These are phyloP conservation scores for Ophiodon elongatus DNA, from an alignment of 2,113 vertebrate genomes.

Conservation along the genomic window DNA sequence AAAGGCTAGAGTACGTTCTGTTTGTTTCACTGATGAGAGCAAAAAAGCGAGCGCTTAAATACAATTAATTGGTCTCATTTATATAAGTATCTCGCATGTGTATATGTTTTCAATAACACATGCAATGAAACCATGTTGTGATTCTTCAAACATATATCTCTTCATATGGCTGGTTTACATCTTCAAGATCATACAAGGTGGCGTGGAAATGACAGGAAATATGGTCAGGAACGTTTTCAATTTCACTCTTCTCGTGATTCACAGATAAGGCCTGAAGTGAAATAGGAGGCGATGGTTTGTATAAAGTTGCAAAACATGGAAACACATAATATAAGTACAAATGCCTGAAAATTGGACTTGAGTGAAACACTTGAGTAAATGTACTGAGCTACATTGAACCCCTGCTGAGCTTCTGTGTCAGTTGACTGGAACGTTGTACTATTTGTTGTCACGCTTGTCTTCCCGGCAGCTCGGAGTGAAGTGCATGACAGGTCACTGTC, in stretches of 20 bases:
- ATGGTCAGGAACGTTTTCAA: neutral
- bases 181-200: neutral
- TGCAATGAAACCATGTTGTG: too few relatives aligned
- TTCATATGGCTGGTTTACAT: neutral
- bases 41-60: neutral
- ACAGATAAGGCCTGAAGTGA: neutral
- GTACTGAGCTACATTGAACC: too few relatives aligned
- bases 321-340: too few relatives aligned
- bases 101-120: too few relatives aligned
- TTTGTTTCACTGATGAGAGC: neutral
- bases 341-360: too few relatives aligned
- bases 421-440: neutral
- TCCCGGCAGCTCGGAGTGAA: conserved; percentile 32
- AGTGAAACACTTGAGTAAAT: too few relatives aligned
- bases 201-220: neutral
- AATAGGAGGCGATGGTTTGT: neutral
- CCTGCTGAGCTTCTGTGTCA: too few relatives aligned
- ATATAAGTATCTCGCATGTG: too few relatives aligned
- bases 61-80: too few relatives aligned
- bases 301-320: too few relatives aligned
- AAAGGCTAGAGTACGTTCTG: neutral
- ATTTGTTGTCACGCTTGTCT: conserved; percentile 7
- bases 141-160: neutral
- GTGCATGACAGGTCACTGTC: conserved; percentile 61
- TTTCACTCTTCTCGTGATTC: neutral